Base-by-base conservation (phyloP, 2,113 vertebrate genomes). In the Gallinago jamesoni region DNA sequence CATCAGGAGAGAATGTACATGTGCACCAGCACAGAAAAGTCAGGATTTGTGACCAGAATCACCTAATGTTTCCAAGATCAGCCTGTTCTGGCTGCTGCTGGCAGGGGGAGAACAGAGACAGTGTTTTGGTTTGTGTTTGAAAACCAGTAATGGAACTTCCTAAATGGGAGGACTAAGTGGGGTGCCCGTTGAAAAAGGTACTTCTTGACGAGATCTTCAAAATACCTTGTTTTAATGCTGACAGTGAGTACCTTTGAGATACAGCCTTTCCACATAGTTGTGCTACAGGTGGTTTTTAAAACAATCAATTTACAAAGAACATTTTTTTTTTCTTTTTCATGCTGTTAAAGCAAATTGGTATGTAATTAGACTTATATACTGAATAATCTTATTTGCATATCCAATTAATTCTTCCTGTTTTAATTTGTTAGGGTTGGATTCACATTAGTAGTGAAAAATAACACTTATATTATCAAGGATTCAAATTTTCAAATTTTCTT, bases 371-470 rank as follows among this genome's bases (percentile, higher is more conserved):
- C 98, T 98, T 98, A 98, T 98, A 98, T 98, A 97, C 97, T 98
- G 98, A 98, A 98, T 98, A 98, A 98, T 98, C 98, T 98, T 97
- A 98, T 98, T 98, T 98, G 97, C 98, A 98, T 98, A 98, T 98
- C 98, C 98, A 98, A 98, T 98, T 98, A 98, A 98, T 98, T 98
- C 98, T 98, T 97, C 97, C 97, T 98, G 97, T 97, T 98, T 98
- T 98, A 98, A 98, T 98, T 98, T 98, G 97, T 97, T 97, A 97
- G 96, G 98, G 95, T 97, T 98, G 98, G 97, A 97, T 98, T 98
- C 98, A 97, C 97, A 96, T 95, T 98, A 97, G 97, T 97, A 95
- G 95, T 96, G 96, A 98, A 98, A 94, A 98, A 97, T 97, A 98
- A 94, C 97, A 97, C 97, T 97, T 96, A 97, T 97, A 98, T 98